These are phyloP conservation scores for Atopsyche davidsoni DNA, from an alignment of 1,140 invertebrate genomes.

Conservation along the genomic window DNA sequence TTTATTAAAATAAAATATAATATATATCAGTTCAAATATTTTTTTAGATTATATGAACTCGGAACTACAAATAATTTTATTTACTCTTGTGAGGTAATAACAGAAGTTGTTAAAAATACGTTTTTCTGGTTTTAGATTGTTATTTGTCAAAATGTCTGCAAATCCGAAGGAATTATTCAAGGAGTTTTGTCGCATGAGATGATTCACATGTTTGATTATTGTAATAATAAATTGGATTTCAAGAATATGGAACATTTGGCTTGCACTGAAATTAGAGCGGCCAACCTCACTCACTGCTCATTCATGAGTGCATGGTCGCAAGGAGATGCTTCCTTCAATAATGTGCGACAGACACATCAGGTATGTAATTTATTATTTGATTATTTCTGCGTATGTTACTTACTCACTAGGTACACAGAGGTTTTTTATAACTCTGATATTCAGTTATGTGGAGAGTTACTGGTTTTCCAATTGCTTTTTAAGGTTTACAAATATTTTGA, in stretches of 20 bases:
- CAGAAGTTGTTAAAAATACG: not conserved
- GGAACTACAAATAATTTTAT: not conserved
- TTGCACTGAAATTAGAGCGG: slow-evolving; percentile 89
- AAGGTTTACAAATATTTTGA: too few relatives aligned
- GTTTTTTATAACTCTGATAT: too few relatives aligned
- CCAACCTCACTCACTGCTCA: slow-evolving; percentile 88
- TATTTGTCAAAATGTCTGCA: slow-evolving; percentile 82
- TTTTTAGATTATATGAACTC: not conserved
- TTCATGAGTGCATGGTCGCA: slow-evolving; percentile 72
- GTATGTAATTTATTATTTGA: slow-evolving; percentile 40
- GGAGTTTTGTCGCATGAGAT: slow-evolving; percentile 86
- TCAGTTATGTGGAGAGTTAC: too few relatives aligned
- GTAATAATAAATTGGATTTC: slow-evolving; percentile 82
- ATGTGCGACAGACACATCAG: slow-evolving; percentile 67
- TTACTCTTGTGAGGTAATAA: not conserved
- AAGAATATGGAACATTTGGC: slow-evolving; percentile 89
- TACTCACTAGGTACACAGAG: too few relatives aligned
- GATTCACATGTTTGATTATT: slow-evolving; percentile 96
- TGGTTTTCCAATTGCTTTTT: too few relatives aligned
- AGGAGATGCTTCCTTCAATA: slow-evolving; percentile 68
- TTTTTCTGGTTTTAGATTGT: slow-evolving; percentile 62
- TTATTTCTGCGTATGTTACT: slow-evolving; percentile 8
- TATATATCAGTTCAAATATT: not conserved
- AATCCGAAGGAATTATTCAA: slow-evolving; percentile 59
- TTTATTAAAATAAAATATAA: not conserved